phyloP scores from a whole-genome alignment of 2,888 invertebrate genomes.

The Epinotia brunnichana region DNA sequence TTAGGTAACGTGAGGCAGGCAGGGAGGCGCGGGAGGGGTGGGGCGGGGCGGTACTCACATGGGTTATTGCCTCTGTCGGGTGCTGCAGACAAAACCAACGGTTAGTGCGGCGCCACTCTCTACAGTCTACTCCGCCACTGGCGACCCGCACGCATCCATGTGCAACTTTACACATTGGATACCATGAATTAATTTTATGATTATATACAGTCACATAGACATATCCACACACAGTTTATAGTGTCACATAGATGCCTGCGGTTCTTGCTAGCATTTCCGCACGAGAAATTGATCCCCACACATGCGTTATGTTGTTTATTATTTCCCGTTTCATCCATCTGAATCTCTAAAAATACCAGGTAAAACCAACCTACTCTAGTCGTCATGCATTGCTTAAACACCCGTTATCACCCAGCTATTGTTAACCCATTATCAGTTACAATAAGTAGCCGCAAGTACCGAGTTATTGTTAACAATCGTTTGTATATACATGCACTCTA shows the following conservation, averaged over 20 bases:
- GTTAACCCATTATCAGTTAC: neutral
- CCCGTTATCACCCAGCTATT: slow-evolving; percentile 1
- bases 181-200: neutral
- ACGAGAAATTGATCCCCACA: neutral
- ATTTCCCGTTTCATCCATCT: neutral
- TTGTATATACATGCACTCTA: neutral
- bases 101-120: slow-evolving; percentile 57
- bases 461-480: neutral
- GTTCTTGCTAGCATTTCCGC: neutral
- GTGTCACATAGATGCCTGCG: neutral
- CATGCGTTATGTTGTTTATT: neutral
- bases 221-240: neutral
- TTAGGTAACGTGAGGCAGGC: slow-evolving; percentile 3
- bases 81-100: slow-evolving; percentile 87
- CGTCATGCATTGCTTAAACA: neutral
- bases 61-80: slow-evolving; percentile 93
- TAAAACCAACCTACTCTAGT: neutral
- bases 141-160: slow-evolving; percentile 6
- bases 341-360: neutral
- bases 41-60: slow-evolving; percentile 88
- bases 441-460: neutral
- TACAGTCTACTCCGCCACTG: slow-evolving; percentile 11
- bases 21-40: slow-evolving; percentile 25
- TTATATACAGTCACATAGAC: too few species aligned
- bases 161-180: neutral